Percentiles rank a stretch among this genome's conserved stretches.
These are phyloP conservation scores for Agonum fuliginosum DNA, from an alignment of 2,888 invertebrate species.

Conservation along the genomic window DNA sequence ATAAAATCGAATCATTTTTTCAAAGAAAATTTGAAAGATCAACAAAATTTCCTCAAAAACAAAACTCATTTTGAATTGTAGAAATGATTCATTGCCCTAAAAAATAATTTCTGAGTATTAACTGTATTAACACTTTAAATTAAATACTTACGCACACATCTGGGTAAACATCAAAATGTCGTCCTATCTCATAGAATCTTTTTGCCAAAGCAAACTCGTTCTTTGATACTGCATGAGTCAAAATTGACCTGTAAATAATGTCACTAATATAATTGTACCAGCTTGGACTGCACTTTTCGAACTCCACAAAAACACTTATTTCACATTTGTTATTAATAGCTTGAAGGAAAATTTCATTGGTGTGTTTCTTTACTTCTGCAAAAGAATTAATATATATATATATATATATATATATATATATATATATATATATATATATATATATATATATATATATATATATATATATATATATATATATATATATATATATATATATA, in stretches of 20 bases:
- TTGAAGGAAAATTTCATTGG: neutral
- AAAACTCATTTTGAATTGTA: constrained; percentile 50
- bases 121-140: neutral
- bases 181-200: constrained; percentile 9
- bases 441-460: too few species aligned
- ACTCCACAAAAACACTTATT: neutral
- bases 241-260: constrained; percentile 33
- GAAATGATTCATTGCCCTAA: constrained; percentile 61
- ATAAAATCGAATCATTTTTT: constrained; percentile 56
- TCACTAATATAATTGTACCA: constrained; percentile 35
- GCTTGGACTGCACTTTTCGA: constrained; percentile 1
- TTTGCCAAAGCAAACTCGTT: neutral
- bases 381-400: constrained; percentile 4
- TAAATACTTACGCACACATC: constrained; percentile 36
- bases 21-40: constrained; percentile 60
- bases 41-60: constrained; percentile 61
- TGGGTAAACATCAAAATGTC: constrained; percentile 44
- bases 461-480: too few species aligned
- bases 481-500: too few species aligned
- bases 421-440: too few species aligned
- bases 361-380: constrained; percentile 17
- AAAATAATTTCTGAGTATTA: constrained; percentile 37
- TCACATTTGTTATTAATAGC: constrained; percentile 40
- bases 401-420: neutral
- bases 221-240: neutral